Base-by-base conservation (phyloP, 2,113 vertebrate genomes). In the Gnathonemus longibarbis region DNA sequence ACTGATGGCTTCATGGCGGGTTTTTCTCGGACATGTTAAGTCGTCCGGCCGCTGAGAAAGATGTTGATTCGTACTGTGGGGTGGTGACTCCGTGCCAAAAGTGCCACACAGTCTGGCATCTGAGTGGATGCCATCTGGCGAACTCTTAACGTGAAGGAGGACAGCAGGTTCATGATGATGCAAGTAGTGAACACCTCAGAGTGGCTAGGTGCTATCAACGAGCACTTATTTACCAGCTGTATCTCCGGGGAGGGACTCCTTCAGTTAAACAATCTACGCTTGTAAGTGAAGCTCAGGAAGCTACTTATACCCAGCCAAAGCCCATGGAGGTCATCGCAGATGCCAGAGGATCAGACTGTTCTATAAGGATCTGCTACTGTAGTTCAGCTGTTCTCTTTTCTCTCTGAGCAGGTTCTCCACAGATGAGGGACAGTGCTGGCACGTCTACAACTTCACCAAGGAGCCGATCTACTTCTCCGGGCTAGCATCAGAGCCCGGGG, bases 351-450 rank as follows among this genome's bases (percentile, higher is more conserved):
- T 48, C 83, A 84, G 24, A 84, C 27, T 56, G 84, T 86, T 24
- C 27, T 17, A 35, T 6, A 87, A 27, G 31, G 49, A 56, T 39
- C n/a, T 87, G 35, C 27, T 17, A 17, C 27, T 52, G 48, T 56
- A 35, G 6, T 87, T 56, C 27, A 17, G 9, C 3, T 87, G 50
- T 56, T 21, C 27, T 35, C n/a, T 45, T 77, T 19, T 88, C 62
- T 31, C 5, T 88, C 90, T 88, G 48, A 48, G 90, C 92, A 99
- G 98, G 94, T 99, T 98, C 94, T 99, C 98, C 8, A 97, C 97
- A 13, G 98, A 99, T 1, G 98, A 98, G 90, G 98, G 98, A 1
- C 97, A 97, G 90, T 99, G 98, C 92, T 99, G 98, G 98, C 94
- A 97, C 11, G 92, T 91, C 0, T 97, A 97, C 84, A 90, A 88